Percentiles rank a stretch among this genome's conserved stretches.
Evolutionary conservation across 2,797 vertebrate species (phyloP).

Genomic region (Chelon labrosus): DNA sequence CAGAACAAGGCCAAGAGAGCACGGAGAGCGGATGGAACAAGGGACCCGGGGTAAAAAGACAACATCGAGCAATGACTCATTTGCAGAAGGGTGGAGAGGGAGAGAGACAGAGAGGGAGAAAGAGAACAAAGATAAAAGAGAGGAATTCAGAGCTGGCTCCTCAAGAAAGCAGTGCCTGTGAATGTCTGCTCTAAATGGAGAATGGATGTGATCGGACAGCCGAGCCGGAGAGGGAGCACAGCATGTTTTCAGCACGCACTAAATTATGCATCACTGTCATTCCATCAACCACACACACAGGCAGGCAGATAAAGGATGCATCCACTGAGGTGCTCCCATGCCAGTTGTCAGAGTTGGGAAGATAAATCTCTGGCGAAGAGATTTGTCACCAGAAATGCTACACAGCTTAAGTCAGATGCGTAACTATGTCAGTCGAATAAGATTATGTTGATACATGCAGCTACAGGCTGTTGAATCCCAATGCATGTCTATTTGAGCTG

Average conservation of each 20-base stretch:
- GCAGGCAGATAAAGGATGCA: slow-evolving; percentile 78
- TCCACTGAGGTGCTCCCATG: slow-evolving; percentile 79
- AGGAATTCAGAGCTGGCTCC: slow-evolving; percentile 45
- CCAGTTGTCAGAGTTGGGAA: slow-evolving; percentile 74
- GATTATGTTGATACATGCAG: slow-evolving; percentile 68
- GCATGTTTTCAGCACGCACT: slow-evolving; percentile 74
- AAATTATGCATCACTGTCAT: slow-evolving; percentile 86
- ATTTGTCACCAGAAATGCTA: slow-evolving; percentile 74
- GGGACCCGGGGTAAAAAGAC: slow-evolving; percentile 40
- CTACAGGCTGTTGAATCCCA: slow-evolving; percentile 61
- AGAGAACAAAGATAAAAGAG: slow-evolving; percentile 44
- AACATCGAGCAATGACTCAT: slow-evolving; percentile 61
- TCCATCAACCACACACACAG: slow-evolving; percentile 80
- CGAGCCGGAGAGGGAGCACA: slow-evolving; percentile 65
- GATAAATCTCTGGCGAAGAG: slow-evolving; percentile 77
- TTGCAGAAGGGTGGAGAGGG: slow-evolving; percentile 51
- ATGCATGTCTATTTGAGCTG: slow-evolving; percentile 49
- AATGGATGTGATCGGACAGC: slow-evolving; percentile 77
- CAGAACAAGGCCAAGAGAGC: slow-evolving; percentile 56
- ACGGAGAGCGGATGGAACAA: slow-evolving; percentile 46
- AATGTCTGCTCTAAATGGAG: slow-evolving; percentile 62
- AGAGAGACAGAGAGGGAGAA: slow-evolving; percentile 14
- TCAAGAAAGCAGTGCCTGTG: slow-evolving; percentile 54
- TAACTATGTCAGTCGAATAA: slow-evolving; percentile 68
- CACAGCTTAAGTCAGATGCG: slow-evolving; percentile 69